phyloP scores from a whole-genome alignment of 2,888 invertebrate genomes.

The Scotopteryx bipunctaria region DNA sequence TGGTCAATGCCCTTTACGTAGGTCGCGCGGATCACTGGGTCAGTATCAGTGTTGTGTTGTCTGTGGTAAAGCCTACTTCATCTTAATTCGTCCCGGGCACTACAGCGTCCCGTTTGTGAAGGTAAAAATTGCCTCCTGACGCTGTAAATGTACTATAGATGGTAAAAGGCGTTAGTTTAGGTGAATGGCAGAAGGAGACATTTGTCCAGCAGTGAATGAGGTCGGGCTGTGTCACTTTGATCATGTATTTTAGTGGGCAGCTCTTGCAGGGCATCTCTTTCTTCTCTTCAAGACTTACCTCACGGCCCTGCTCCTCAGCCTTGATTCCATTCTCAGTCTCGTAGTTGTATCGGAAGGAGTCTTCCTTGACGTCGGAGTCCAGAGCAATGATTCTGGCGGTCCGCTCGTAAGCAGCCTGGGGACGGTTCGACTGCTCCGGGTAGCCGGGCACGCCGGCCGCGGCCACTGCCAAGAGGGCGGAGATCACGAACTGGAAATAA shows the following conservation, averaged over 20 bases:
- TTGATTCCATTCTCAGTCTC: slow-evolving; percentile 79
- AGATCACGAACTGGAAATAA: slow-evolving; percentile 61
- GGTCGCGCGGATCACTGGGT: slow-evolving; percentile 41
- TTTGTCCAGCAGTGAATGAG: too few relatives aligned
- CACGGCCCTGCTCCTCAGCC: slow-evolving; percentile 74
- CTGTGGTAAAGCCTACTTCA: too few relatives aligned
- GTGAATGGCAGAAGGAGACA: too few relatives aligned
- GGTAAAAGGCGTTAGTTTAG: too few relatives aligned
- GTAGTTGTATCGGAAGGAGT: slow-evolving; percentile 75
- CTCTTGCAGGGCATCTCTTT: too few relatives aligned
- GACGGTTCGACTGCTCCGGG: slow-evolving; percentile 69
- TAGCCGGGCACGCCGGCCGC: slow-evolving; percentile 62
- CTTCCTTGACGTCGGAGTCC: slow-evolving; percentile 73
- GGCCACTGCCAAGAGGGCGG: slow-evolving; percentile 66
- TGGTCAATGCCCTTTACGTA: slow-evolving; percentile 46
- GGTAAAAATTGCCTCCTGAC: too few relatives aligned
- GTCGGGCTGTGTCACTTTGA: too few relatives aligned
- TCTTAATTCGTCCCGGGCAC: too few relatives aligned
- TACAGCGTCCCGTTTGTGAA: too few relatives aligned
- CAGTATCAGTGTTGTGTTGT: slow-evolving; percentile 3
- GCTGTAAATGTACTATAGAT: too few relatives aligned
- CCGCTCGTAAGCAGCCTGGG: slow-evolving; percentile 67
- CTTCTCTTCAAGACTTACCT: slow-evolving; percentile 52
- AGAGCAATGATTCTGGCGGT: slow-evolving; percentile 68
- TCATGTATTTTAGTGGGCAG: too few relatives aligned